Evolutionary conservation across 2,888 invertebrate species (phyloP).

Genomic region (Glomeris marginata): DNA sequence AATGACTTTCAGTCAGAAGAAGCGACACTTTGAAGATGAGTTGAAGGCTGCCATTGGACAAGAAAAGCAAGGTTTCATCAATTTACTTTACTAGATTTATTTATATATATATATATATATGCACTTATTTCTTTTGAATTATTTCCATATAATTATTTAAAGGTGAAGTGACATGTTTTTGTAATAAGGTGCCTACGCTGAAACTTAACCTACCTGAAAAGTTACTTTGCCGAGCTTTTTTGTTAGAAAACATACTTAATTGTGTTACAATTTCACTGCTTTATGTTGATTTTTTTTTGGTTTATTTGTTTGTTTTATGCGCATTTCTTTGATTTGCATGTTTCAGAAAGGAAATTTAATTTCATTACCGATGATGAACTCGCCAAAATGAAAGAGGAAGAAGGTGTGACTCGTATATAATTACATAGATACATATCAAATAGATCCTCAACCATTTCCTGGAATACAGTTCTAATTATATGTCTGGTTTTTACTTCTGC

Average conservation of each 20-base stretch:
- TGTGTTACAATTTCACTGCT: not conserved
- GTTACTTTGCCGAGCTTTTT: too few species aligned
- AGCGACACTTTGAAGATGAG: slow-evolving; percentile 88
- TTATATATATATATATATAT: not conserved
- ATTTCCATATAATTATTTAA: too few species aligned
- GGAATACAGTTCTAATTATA: not conserved
- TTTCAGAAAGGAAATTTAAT: slow-evolving; percentile 76
- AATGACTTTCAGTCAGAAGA: slow-evolving; percentile 82
- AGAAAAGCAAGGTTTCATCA: slow-evolving; percentile 56
- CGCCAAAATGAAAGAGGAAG: slow-evolving; percentile 84
- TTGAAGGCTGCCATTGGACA: slow-evolving; percentile 78
- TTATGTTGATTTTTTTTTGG: not conserved
- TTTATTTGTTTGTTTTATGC: slow-evolving; percentile 2
- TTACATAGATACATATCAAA: not conserved
- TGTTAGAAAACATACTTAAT: too few species aligned
- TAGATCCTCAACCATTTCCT: not conserved
- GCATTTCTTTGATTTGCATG: slow-evolving; percentile 13
- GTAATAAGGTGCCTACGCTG: too few species aligned
- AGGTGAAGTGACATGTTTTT: too few species aligned
- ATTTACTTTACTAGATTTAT: not conserved
- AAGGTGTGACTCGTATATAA: slow-evolving; percentile 36
- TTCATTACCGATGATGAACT: slow-evolving; percentile 88
- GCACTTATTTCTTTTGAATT: too few species aligned
- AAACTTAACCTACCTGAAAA: too few species aligned
- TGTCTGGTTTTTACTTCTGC: not conserved